Conservation (phyloP, 2,888 invertebrate genomes). For the Trachelus troglodyta region DNA sequence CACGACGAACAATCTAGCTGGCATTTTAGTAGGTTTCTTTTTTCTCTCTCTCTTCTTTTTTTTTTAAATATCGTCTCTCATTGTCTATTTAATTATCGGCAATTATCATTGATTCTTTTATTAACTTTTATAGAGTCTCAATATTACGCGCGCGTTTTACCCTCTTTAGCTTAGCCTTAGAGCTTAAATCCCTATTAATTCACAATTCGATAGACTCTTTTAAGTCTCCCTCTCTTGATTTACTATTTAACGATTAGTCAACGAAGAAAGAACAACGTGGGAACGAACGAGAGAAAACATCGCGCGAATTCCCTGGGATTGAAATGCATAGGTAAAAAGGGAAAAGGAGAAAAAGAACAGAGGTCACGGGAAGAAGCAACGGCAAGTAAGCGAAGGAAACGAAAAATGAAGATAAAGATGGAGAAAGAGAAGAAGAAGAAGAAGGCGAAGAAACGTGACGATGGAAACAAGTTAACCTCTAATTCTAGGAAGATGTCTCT, state of each 20-base stretch:
- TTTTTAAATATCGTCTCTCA: not conserved
- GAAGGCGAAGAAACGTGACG: not conserved
- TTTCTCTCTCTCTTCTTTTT: not conserved
- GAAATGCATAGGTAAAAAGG: not conserved
- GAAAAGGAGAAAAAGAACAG: not conserved
- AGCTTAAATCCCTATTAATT: not conserved
- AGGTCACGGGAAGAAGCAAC: not conserved
- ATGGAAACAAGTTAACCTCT: slow-evolving; percentile 11
- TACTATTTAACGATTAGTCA: slow-evolving; percentile 32
- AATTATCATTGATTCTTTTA: not conserved
- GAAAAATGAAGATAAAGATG: too few species aligned
- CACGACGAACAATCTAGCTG: slow-evolving; percentile 27
- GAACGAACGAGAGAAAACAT: not conserved
- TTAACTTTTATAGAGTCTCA: slow-evolving; percentile 21
- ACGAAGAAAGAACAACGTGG: slow-evolving; percentile 22
- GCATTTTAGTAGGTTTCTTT: slow-evolving; percentile 11
- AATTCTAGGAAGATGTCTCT: slow-evolving; percentile 14
- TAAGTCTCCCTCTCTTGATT: too few species aligned
- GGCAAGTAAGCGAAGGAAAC: not conserved
- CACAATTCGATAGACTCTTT: not conserved
- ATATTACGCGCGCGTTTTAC: slow-evolving; percentile 14
- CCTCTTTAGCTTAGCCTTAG: slow-evolving; percentile 12
- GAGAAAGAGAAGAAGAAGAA: too few species aligned
- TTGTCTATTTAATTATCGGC: too few species aligned
- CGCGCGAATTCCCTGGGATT: slow-evolving; percentile 12